Evolutionary conservation across 2,888 invertebrate species (phyloP).

Genomic region (Acanthosepion lycidas): DNA sequence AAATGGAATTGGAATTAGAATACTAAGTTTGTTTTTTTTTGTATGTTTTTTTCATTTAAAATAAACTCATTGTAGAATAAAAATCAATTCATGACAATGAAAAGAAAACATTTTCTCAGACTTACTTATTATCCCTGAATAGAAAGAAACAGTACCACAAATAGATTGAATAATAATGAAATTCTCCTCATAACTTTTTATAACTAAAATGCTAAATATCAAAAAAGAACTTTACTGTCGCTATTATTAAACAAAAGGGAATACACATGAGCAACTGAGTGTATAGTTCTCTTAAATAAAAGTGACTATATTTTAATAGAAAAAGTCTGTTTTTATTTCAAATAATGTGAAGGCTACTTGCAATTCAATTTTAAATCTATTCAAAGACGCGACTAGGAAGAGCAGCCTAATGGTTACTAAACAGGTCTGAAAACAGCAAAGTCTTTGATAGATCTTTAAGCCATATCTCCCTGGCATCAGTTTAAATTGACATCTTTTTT

Average conservation of each 20-base stretch:
- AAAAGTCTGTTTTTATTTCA: too few species aligned
- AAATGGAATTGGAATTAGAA: not conserved
- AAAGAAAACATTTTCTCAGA: not conserved
- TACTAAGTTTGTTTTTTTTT: not conserved
- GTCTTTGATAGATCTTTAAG: too few species aligned
- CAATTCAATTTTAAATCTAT: too few species aligned
- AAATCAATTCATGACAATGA: not conserved
- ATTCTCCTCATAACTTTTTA: not conserved
- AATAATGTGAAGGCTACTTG: too few species aligned
- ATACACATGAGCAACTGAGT: not conserved
- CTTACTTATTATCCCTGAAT: not conserved
- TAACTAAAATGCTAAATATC: not conserved
- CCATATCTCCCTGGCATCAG: too few species aligned
- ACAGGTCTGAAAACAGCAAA: too few species aligned
- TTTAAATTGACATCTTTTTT: too few species aligned
- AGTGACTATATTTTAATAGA: not conserved
- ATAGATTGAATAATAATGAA: not conserved
- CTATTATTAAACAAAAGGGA: not conserved
- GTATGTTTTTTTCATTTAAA: not conserved
- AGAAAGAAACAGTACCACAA: not conserved
- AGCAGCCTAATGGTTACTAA: too few species aligned
- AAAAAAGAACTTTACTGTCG: not conserved
- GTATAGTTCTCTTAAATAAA: not conserved
- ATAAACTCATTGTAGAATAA: not conserved
- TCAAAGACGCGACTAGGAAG: too few species aligned